Conservation (phyloP, 2,797 vertebrate species). For the Orientallactaga sibirica region DNA sequence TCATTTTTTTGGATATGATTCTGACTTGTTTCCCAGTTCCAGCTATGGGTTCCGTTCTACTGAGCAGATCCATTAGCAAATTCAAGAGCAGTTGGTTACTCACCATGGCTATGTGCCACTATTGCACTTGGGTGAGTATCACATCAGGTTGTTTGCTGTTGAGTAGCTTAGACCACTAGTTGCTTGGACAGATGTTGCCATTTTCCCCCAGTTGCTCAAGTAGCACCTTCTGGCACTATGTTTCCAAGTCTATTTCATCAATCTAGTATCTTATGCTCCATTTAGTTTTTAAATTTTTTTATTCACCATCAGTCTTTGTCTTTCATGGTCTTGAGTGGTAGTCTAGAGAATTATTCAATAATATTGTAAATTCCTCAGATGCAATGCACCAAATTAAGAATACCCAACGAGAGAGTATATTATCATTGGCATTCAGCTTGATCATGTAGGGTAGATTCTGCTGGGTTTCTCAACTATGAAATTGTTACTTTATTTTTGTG, state of each 20-base stretch:
- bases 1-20: no score
- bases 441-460: not conserved
- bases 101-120: no score
- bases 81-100: no score
- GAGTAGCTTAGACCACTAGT: no score
- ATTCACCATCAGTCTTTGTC: not conserved
- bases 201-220: no score
- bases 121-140: no score
- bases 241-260: not conserved
- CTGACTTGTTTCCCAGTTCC: no score
- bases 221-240: no score
- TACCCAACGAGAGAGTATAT: not conserved
- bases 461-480: not conserved
- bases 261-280: not conserved
- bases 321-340: not conserved
- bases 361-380: not conserved
- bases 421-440: not conserved
- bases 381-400: not conserved
- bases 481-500: not conserved
- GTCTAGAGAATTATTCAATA: not conserved
- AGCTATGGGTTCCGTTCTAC: no score
- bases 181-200: no score
- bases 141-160: no score
- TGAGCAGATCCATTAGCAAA: no score
- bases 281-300: not conserved